Evolutionary conservation across 2,888 invertebrate genomes (phyloP), one percentile per base, ranked within the genome.

Genomic region (Lasioglossum leucozonium): DNA sequence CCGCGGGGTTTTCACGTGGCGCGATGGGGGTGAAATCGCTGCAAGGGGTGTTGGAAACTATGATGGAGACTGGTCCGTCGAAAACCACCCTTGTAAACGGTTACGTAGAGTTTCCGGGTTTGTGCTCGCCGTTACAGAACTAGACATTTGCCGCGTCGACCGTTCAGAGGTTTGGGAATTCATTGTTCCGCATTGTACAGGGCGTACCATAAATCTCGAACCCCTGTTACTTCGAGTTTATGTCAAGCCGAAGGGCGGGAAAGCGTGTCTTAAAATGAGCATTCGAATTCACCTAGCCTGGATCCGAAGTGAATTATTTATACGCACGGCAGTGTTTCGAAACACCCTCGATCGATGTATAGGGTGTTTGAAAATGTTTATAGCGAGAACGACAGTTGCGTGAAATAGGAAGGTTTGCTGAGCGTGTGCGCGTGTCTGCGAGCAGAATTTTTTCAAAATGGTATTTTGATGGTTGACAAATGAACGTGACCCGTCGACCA

Each of bases 401-500:
- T 37, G 3, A 10, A n/a, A 51, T 8, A 51, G 47, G n/a, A n/a
- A 0, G 22, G 51, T n/a, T n/a, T 0, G 22, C 10, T 10, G 8
- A 8, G 8, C 1, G 22, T 22, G 8, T 26, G 11, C 8, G 8
- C 1, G 22, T 22, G 8, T 26, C 4, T 16, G 26, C 1, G 26
- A 26, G 26, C 13, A 13, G 16, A 58, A 30, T 58, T 58, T 16
- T 13, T 8, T 13, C 10, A 0, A 1, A 13, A 58, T 58, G 26
- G 26, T 26, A 4, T 83, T 76, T 76, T 37, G 55, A 72, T 67
- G 26, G n/a, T n/a, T 30, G 69, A 81, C 44, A 69, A 69, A 81
- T 40, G 82, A n/a, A 62, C 40, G 47, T 16, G 47, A 11, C 18
- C 58, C 37, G 22, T 8, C 67, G 37, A 22, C 10, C 58, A 62